Base-by-base conservation (phyloP, 2,113 vertebrate species). In the Lophotis ruficrista region DNA sequence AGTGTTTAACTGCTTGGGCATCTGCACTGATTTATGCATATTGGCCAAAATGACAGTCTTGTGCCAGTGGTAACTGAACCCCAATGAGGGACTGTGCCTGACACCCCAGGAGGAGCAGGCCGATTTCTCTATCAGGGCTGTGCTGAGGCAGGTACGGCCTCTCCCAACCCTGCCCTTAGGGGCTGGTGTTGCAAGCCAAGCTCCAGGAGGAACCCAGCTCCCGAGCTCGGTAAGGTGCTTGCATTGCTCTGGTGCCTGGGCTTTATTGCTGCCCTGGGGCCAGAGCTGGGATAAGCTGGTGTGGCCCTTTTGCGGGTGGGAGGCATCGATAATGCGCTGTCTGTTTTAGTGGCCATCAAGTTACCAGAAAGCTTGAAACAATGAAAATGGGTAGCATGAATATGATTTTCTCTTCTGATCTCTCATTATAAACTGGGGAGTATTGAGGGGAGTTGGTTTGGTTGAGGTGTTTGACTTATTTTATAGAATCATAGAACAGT, bases 111-210 rank as follows among this genome's bases (percentile, higher is more conserved):
- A 37, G 5, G 50, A 61, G 5, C 50, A 30, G 38, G 7, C 15
- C 0, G 0, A 43, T 43, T 4, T 43, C 37, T 25, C 38, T 8
- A 25, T 47, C 41, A 15, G 8, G 19, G 20, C 53, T 69, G 30
- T 28, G 80, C 12, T 0, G 3, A 28, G 17, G 58, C 22, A 41
- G 25, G 4, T 41, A 14, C 20, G 28, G 37, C 41, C 20, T 91
- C 56, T 33, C 37, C 14, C 53, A 25, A 20, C 8, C 53, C 56
- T 83, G 56, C 62, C 81, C 68, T 50, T 41, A 45, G 41, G 83
- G 58, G 13, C 37, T 70, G n/a, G 10, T 92, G 68, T 73, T 73
- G 86, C 43, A 93, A 91, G 35, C 27, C 51, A 89, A 89, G 38
- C 47, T 75, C 2, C 38, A 22, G 76, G 23, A 81, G 48, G 68